These are phyloP conservation scores for Aethes cnicana DNA, from an alignment of 2,888 invertebrate species.

Conservation along the genomic window DNA sequence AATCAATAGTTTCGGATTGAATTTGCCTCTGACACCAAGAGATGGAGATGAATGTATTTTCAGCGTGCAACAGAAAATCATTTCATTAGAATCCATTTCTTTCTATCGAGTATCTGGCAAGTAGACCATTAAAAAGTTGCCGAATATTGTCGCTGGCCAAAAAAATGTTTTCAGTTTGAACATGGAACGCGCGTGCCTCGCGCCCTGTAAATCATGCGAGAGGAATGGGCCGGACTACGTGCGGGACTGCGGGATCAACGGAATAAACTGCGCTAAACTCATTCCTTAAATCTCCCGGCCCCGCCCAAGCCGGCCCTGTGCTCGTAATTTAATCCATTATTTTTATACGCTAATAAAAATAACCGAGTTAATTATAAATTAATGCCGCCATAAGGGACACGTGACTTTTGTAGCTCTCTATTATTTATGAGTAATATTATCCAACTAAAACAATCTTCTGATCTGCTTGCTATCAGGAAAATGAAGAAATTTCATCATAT, in stretches of 20 bases:
- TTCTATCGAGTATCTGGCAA: too few species aligned
- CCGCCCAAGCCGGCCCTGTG: slow-evolving; percentile 20
- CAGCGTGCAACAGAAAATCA: too few species aligned
- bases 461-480: too few species aligned
- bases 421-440: too few species aligned
- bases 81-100: too few species aligned
- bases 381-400: slow-evolving; percentile 22
- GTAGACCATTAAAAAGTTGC: slow-evolving; percentile 13
- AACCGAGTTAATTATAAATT: slow-evolving; percentile 30
- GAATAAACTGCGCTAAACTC: slow-evolving; percentile 17
- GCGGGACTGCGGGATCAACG: slow-evolving; percentile 13
- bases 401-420: slow-evolving; percentile 13
- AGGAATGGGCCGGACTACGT: slow-evolving; percentile 37
- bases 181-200: slow-evolving; percentile 46
- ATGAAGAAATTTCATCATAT: background rate
- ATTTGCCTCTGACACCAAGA: too few species aligned
- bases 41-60: too few species aligned
- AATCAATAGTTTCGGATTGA: too few species aligned
- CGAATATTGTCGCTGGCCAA: slow-evolving; percentile 13
- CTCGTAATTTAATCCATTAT: slow-evolving; percentile 27
- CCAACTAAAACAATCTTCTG: too few species aligned
- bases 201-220: slow-evolving; percentile 56
- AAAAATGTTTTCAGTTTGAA: slow-evolving; percentile 25
- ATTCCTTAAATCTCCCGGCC: background rate
- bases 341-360: slow-evolving; percentile 29